These are phyloP conservation scores for Tapirus terrestris DNA, from an alignment of 2,113 vertebrate genomes.

Conservation along the genomic window DNA sequence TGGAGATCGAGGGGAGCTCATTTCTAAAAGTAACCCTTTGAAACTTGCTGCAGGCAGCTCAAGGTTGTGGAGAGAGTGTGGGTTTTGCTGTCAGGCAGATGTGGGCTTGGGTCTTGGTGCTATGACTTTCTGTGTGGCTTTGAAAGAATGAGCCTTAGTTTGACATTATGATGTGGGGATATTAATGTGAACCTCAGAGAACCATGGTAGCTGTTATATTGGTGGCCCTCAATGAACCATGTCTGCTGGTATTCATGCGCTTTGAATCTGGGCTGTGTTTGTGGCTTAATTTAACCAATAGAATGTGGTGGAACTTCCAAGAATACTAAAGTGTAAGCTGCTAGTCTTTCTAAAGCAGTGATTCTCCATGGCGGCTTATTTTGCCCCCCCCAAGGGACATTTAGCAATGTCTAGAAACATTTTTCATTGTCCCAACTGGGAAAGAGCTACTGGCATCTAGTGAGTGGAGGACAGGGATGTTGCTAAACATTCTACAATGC, in stretches of 20 bases:
- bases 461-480: not conserved
- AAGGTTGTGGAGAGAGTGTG: fast-evolving
- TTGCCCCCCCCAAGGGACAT: not conserved
- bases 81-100: not conserved
- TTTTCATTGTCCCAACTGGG: not conserved
- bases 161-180: not conserved
- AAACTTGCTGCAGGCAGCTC: not conserved
- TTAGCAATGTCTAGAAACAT: not conserved
- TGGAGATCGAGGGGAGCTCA: not conserved
- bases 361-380: not conserved
- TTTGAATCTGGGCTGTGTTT: not conserved
- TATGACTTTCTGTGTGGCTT: not conserved
- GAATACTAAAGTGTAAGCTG: not conserved
- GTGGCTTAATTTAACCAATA: not conserved
- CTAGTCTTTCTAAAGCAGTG: not conserved
- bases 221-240: not conserved
- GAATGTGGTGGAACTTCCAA: not conserved
- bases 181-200: not conserved
- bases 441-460: not conserved
- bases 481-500: not conserved
- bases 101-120: fast-evolving
- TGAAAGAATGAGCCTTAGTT: not conserved
- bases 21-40: conserved; percentile 56
- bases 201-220: not conserved
- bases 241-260: not conserved